Conservation (phyloP, 1,140 invertebrate species). For the Drosophila triauraria region DNA sequence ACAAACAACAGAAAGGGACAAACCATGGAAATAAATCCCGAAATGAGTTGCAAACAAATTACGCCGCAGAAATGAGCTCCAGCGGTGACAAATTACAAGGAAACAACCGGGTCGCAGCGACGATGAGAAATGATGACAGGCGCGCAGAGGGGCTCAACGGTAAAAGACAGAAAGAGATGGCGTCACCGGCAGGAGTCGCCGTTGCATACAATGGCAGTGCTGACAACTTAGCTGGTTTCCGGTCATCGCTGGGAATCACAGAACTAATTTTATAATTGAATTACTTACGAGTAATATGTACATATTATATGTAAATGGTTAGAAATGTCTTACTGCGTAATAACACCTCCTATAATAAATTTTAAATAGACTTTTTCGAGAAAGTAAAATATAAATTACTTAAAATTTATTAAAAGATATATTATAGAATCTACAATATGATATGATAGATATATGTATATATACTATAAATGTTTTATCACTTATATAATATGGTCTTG, state of each 20-base stretch:
- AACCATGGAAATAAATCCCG: slow-evolving; percentile 52
- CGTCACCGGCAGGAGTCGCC: slow-evolving; percentile 3
- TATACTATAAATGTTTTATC: too few species aligned
- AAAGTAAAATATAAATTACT: too few species aligned
- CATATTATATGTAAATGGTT: too few species aligned
- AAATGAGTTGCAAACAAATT: slow-evolving; percentile 82
- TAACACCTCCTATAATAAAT: too few species aligned
- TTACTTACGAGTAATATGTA: background rate
- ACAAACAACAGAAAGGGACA: slow-evolving; percentile 39
- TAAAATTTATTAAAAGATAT: too few species aligned
- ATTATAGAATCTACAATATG: too few species aligned
- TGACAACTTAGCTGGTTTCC: slow-evolving; percentile 16
- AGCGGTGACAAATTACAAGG: slow-evolving; percentile 81
- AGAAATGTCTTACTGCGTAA: too few species aligned
- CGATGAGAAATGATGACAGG: slow-evolving; percentile 80
- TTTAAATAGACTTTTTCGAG: too few species aligned
- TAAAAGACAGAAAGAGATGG: slow-evolving; percentile 26
- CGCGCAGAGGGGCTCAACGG: slow-evolving; percentile 55
- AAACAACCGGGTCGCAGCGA: slow-evolving; percentile 53
- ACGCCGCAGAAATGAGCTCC: slow-evolving; percentile 77
- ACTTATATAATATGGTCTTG: too few species aligned
- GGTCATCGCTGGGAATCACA: background rate
- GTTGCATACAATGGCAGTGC: slow-evolving; percentile 12
- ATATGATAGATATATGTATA: too few species aligned
- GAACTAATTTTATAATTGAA: background rate